Evolutionary conservation across 1,140 invertebrate species (phyloP).

Genomic region (Cherax destructor): DNA sequence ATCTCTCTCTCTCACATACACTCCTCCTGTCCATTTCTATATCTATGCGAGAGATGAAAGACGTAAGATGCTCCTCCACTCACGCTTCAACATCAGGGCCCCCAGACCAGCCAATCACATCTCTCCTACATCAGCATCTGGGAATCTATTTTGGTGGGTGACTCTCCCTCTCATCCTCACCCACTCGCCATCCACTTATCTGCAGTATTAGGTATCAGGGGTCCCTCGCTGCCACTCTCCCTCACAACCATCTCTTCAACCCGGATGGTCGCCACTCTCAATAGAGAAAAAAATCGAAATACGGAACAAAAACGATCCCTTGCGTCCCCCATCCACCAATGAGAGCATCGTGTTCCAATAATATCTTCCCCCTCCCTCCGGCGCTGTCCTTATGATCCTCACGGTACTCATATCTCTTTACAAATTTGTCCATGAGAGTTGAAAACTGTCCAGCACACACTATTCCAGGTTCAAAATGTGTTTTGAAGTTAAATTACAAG

Average conservation of each 20-base stretch:
- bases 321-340: not conserved
- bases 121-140: no score
- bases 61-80: no score
- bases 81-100: no score
- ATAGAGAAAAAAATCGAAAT: not conserved
- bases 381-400: no score
- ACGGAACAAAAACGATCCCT: not conserved
- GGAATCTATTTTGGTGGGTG: not conserved
- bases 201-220: not conserved
- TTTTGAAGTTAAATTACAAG: no score
- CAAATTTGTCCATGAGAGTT: not conserved
- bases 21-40: no score
- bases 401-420: not conserved
- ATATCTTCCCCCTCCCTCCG: not conserved
- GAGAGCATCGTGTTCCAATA: not conserved
- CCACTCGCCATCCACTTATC: no score
- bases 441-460: no score
- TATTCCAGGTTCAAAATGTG: no score
- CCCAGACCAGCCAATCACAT: no score
- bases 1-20: not conserved
- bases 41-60: no score
- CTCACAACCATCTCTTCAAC: not conserved
- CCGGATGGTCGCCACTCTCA: not conserved
- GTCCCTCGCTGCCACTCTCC: not conserved
- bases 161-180: not conserved